Conservation (phyloP, 2,113 vertebrate species). For the Crypturellus undulatus region DNA sequence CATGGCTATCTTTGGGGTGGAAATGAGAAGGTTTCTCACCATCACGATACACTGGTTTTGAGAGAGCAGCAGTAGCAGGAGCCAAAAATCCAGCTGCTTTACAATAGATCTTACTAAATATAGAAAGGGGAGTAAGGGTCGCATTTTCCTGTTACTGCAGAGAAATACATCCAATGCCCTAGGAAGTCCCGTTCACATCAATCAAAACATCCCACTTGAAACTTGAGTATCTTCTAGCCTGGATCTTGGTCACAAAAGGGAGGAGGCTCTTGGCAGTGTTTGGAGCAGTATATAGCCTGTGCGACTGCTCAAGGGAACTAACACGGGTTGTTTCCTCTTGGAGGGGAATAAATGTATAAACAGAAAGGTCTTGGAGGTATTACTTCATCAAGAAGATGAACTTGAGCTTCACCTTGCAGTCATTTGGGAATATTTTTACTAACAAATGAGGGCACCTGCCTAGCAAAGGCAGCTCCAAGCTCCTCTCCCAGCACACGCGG, state of each 20-base stretch:
- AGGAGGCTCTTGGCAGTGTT: background rate
- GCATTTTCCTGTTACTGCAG: background rate
- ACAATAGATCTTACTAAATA: background rate
- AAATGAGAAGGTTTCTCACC: background rate
- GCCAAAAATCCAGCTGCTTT: background rate
- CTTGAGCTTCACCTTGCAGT: background rate
- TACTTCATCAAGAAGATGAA: conserved; percentile 4
- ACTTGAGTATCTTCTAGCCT: conserved; percentile 18
- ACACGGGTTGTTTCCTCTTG: background rate
- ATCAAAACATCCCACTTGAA: background rate
- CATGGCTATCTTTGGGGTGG: background rate
- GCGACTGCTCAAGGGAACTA: background rate
- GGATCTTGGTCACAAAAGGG: background rate
- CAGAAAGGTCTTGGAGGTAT: accelerated
- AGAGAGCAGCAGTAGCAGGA: background rate
- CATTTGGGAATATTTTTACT: background rate
- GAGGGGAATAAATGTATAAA: background rate
- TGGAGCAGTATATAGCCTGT: background rate
- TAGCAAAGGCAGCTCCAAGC: background rate
- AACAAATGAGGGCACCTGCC: background rate
- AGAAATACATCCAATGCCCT: background rate
- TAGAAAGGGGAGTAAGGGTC: background rate
- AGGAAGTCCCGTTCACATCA: background rate
- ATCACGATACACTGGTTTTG: background rate
- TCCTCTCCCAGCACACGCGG: background rate